These are phyloP conservation scores for Mongoloraphidia duomilia DNA, from an alignment of 2,888 invertebrate species.

Conservation along the genomic window DNA sequence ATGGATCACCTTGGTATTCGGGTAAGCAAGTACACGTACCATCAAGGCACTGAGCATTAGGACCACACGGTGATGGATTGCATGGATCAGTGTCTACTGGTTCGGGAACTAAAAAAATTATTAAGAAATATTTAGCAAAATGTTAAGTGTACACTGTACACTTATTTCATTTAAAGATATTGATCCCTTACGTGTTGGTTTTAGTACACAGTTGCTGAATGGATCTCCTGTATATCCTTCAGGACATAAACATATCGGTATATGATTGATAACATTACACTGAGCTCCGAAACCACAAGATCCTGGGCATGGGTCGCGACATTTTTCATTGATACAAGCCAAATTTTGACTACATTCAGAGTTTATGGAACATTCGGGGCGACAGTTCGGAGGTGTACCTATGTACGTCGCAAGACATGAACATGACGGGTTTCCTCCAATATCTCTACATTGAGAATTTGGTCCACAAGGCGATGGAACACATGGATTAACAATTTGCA, in stretches of 20 bases:
- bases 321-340: slow-evolving; percentile 61
- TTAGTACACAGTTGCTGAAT: slow-evolving; percentile 31
- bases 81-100: slow-evolving; percentile 43
- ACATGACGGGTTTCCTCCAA: slow-evolving; percentile 47
- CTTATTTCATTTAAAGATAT: slow-evolving; percentile 8
- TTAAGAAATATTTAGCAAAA: not conserved
- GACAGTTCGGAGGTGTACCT: slow-evolving; percentile 58
- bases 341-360: slow-evolving; percentile 54
- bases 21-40: slow-evolving; percentile 53
- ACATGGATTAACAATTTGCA: slow-evolving; percentile 43
- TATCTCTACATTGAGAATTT: slow-evolving; percentile 44
- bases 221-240: slow-evolving; percentile 42
- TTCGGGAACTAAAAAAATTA: slow-evolving; percentile 26
- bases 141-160: not conserved
- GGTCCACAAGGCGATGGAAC: slow-evolving; percentile 56
- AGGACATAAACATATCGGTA: slow-evolving; percentile 51
- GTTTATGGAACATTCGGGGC: slow-evolving; percentile 57
- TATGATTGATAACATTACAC: slow-evolving; percentile 52
- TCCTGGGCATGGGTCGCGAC: slow-evolving; percentile 57
- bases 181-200: slow-evolving; percentile 18
- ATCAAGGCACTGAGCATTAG: slow-evolving; percentile 46
- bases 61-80: slow-evolving; percentile 56
- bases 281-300: slow-evolving; percentile 51
- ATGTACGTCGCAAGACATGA: slow-evolving; percentile 48
- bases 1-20: slow-evolving; percentile 64